phyloP scores from a whole-genome alignment of 2,888 invertebrate genomes.

The Stenoptilia bipunctidactyla region DNA sequence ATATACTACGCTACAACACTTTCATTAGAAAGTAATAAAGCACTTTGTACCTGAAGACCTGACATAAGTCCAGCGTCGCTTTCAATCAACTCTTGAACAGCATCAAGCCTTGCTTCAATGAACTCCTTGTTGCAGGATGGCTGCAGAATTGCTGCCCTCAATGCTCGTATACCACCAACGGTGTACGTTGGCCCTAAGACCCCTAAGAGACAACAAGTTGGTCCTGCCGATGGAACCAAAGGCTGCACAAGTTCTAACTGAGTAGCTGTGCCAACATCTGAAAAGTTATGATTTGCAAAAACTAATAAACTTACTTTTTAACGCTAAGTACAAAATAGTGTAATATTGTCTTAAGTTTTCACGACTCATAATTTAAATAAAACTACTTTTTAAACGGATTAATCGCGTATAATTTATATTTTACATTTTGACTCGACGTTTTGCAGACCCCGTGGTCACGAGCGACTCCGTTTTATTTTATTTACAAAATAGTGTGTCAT shows the following conservation, averaged over 20 bases:
- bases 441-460: no score
- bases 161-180: slow-evolving; percentile 78
- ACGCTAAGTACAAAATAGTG: no score
- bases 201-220: slow-evolving; percentile 53
- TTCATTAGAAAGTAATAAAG: no score
- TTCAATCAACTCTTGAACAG: slow-evolving; percentile 81
- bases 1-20: neutral
- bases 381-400: no score
- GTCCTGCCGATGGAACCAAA: slow-evolving; percentile 52
- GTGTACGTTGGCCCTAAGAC: slow-evolving; percentile 55
- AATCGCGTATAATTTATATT: no score
- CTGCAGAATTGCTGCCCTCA: slow-evolving; percentile 85
- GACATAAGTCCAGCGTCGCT: slow-evolving; percentile 75
- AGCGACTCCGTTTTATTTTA: no score
- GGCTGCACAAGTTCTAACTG: slow-evolving; percentile 80
- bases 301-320: no score
- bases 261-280: slow-evolving; percentile 86
- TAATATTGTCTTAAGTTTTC: no score
- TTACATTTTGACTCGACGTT: no score
- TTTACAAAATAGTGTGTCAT: no score
- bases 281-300: slow-evolving; percentile 12
- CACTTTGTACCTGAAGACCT: slow-evolving; percentile 70
- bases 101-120: slow-evolving; percentile 79
- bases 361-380: no score
- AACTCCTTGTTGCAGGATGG: slow-evolving; percentile 78